phyloP scores from a whole-genome alignment of 2,888 invertebrate genomes.

The Drosophila mimica region DNA sequence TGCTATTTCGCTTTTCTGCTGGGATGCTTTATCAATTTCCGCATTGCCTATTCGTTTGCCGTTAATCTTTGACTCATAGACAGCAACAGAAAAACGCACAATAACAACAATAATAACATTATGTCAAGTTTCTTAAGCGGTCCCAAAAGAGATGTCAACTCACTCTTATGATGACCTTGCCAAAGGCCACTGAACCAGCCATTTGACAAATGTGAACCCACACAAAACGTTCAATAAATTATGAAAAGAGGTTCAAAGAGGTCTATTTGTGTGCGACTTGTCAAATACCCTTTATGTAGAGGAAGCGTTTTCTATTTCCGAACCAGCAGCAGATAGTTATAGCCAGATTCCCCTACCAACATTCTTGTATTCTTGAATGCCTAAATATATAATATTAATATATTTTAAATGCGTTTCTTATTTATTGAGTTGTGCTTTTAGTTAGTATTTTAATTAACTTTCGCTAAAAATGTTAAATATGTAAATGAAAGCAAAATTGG shows the following conservation, averaged over 20 bases:
- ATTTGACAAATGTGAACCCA: constrained; percentile 39
- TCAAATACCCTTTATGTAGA: constrained; percentile 5
- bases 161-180: constrained; percentile 55
- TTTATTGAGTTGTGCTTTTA: neutral
- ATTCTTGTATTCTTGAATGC: neutral
- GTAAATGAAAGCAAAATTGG: neutral
- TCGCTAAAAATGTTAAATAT: neutral
- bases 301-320: neutral
- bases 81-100: constrained; percentile 12
- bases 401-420: neutral
- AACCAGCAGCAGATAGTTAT: neutral
- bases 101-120: constrained; percentile 3
- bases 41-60: constrained; percentile 55
- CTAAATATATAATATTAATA: neutral
- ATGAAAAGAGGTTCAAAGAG: constrained; percentile 8
- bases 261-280: constrained; percentile 12
- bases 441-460: neutral
- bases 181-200: constrained; percentile 53
- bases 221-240: constrained; percentile 35
- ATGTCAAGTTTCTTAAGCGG: constrained; percentile 26
- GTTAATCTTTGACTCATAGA: constrained; percentile 53
- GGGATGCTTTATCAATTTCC: constrained; percentile 54
- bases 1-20: neutral
- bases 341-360: neutral
- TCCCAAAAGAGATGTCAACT: constrained; percentile 56